These are phyloP conservation scores for Meliscaeva auricollis DNA, from an alignment of 2,888 invertebrate species.

Conservation along the genomic window DNA sequence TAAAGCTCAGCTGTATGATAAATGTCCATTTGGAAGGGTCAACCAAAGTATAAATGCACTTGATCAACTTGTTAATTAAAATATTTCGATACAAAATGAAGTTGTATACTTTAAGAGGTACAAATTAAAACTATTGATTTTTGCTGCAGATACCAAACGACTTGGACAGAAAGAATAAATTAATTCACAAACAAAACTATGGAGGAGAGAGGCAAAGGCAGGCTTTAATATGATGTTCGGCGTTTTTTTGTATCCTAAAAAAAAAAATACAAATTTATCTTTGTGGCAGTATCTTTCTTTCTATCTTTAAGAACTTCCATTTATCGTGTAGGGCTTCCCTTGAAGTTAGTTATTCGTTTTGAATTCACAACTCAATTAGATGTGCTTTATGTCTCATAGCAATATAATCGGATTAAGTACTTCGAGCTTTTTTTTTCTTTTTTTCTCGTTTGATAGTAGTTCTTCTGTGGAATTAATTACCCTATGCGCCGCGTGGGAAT, in stretches of 20 bases:
- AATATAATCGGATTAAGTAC: slow-evolving; percentile 57
- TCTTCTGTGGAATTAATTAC: slow-evolving; percentile 36
- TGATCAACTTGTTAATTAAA: slow-evolving; percentile 10
- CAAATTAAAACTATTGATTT: slow-evolving; percentile 43
- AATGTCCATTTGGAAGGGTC: neutral
- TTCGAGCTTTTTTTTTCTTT: slow-evolving; percentile 20
- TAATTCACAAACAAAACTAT: slow-evolving; percentile 5
- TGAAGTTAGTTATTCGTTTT: slow-evolving; percentile 24
- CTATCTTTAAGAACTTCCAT: slow-evolving; percentile 11
- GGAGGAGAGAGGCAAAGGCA: neutral
- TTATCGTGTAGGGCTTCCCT: slow-evolving; percentile 12
- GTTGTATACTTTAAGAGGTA: slow-evolving; percentile 13
- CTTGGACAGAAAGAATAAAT: neutral
- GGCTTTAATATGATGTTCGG: neutral
- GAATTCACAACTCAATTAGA: slow-evolving; percentile 54
- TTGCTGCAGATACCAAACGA: slow-evolving; percentile 5
- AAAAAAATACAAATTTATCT: slow-evolving; percentile 3
- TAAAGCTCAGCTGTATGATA: neutral
- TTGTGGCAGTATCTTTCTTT: neutral
- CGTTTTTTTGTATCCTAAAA: neutral
- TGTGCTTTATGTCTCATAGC: slow-evolving; percentile 43
- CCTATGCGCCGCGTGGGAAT: slow-evolving; percentile 7
- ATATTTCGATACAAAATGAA: slow-evolving; percentile 1
- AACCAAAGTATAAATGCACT: neutral
- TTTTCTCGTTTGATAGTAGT: neutral